Conservation (phyloP, 2,113 vertebrate genomes). For the Willisornis vidua region DNA sequence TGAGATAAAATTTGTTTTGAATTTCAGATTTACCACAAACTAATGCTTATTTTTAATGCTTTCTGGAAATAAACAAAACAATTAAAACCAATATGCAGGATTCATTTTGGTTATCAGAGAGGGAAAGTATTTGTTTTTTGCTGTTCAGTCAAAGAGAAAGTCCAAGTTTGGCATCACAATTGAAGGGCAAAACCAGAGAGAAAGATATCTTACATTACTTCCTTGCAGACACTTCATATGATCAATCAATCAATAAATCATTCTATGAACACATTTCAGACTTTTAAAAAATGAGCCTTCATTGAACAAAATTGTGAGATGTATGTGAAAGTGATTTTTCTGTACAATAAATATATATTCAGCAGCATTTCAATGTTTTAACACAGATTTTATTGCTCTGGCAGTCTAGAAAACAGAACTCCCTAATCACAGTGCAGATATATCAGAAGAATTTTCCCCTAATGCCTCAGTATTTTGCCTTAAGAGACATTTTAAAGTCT, state of each 20-base stretch:
- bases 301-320: neutral
- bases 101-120: neutral
- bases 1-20: neutral
- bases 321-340: neutral
- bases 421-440: neutral
- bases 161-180: neutral
- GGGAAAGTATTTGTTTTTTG: neutral
- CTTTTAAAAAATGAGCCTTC: neutral
- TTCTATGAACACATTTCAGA: neutral
- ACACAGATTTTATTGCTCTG: neutral
- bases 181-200: neutral
- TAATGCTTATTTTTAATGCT: neutral
- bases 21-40: neutral
- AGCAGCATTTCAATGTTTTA: neutral
- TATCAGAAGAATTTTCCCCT: neutral
- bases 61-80: neutral
- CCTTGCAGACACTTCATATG: neutral
- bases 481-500: neutral
- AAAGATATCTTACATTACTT: neutral
- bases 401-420: neutral
- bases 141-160: neutral
- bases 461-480: neutral
- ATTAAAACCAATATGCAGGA: neutral
- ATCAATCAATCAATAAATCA: neutral
- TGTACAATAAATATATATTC: neutral